phyloP scores from a whole-genome alignment of 1,140 invertebrate species.

The Asbolus verrucosus region DNA sequence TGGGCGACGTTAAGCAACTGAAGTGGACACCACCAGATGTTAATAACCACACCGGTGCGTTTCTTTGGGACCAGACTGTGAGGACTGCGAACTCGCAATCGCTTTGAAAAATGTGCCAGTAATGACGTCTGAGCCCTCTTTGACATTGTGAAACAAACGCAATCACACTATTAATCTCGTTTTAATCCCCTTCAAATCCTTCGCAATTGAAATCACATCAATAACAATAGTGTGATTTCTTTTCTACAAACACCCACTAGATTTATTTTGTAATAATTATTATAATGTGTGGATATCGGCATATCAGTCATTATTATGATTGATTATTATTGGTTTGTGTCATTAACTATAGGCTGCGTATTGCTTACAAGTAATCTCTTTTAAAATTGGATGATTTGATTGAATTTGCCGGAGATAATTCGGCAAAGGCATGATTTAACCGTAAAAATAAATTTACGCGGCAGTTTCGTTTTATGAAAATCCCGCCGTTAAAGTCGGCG shows the following conservation, averaged over 20 bases:
- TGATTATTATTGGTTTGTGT: conserved; percentile 16
- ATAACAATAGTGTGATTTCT: conserved; percentile 14
- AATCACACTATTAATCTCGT: conserved; percentile 7
- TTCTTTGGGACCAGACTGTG: no score
- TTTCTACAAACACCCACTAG: conserved; percentile 22
- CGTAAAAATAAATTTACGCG: conserved; percentile 1
- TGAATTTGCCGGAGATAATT: conserved; percentile 20
- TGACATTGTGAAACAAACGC: conserved; percentile 3
- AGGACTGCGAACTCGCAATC: no score
- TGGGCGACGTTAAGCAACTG: no score
- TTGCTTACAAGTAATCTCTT: conserved; percentile 35
- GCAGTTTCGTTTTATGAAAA: no score
- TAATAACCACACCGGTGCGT: no score
- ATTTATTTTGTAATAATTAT: conserved; percentile 35
- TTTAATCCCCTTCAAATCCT: conserved; percentile 11
- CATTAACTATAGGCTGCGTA: conserved; percentile 18
- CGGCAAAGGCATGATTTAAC: conserved; percentile 20
- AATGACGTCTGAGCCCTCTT: no score
- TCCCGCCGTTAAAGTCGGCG: no score
- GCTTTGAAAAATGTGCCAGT: no score
- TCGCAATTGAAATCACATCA: conserved; percentile 25
- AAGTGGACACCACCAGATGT: no score
- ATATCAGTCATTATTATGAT: conserved; percentile 35
- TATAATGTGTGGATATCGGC: conserved; percentile 24
- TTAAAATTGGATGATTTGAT: conserved; percentile 13